Base-by-base conservation (phyloP, 2,888 invertebrate species). In the Drosophila infuscata region DNA sequence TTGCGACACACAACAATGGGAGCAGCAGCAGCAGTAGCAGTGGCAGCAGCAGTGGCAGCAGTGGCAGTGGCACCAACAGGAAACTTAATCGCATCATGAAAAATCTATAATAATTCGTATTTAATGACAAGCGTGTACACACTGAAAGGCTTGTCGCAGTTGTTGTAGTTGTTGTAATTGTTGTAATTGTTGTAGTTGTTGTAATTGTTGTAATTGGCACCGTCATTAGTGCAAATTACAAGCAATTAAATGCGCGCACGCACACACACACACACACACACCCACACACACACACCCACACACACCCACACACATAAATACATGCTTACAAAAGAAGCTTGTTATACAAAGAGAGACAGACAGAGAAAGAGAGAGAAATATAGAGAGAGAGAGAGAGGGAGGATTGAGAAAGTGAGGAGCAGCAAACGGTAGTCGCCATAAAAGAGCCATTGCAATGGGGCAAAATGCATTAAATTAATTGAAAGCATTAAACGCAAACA, bases 201-300 rank as follows among this genome's bases (percentile, higher is more conserved):
- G 77, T 77, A 71, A 61, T 70, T 63, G 65, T 74, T 76, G 75
- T 83, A 71, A 67, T 75, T 76, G 88, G 60, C 66, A 76, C 69
- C 79, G 84, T 89, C 85, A 89, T 85, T 85, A 85, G 89, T 75
- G 84, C 76, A 85, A 89, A 85, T 89, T 85, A 85, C 85, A 89
- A 89, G 82, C 85, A 85, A 89, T 85, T 87, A 89, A 89, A 72
- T 77, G 63, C 35, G 74, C 76, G 70, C 63, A 68, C 69, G 67
- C 71, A 46, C 67, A 69, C 57, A 56, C 54, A 63, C 52, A 56
- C 51, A 65, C 48, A 58, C 33, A 60, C 33, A 25, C 25, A 25
- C 25, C 25, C 25, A 25, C 25, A 25, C 63, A 66, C 69, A 64
- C 71, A 46, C 67, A 69, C 57, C 53, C 54, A 63, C 2, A 25